Conservation (phyloP, 1,140 invertebrate species). For the Zaprionus vittiger region DNA sequence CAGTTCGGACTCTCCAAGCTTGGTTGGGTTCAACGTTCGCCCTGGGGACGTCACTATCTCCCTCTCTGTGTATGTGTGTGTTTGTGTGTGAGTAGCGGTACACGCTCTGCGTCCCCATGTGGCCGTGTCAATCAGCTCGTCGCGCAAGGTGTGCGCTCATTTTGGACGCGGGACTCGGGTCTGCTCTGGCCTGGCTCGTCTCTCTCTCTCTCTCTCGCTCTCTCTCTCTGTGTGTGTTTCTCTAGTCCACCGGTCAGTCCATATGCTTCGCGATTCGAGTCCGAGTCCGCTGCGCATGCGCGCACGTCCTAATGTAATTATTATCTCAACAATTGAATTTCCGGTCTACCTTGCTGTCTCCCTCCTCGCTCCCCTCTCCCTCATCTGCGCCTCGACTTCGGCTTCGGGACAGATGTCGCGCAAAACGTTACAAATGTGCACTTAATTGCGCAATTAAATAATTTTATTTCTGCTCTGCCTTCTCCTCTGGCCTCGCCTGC, state of each 20-base stretch:
- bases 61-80: not conserved
- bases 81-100: slow-evolving; percentile 13
- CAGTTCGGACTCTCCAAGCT: not conserved
- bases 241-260: slow-evolving; percentile 34
- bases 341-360: slow-evolving; percentile 63
- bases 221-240: not conserved
- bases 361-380: slow-evolving; percentile 20
- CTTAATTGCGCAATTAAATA: slow-evolving; percentile 84
- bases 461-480: slow-evolving; percentile 74
- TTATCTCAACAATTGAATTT: slow-evolving; percentile 84
- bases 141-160: slow-evolving; percentile 74
- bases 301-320: slow-evolving; percentile 84
- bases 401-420: slow-evolving; percentile 81
- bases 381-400: slow-evolving; percentile 36
- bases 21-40: slow-evolving; percentile 65
- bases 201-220: not conserved
- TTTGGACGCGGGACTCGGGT: slow-evolving; percentile 27
- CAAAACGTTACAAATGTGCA: slow-evolving; percentile 83
- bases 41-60: slow-evolving; percentile 24
- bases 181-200: slow-evolving; percentile 1
- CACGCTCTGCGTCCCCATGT: slow-evolving; percentile 64
- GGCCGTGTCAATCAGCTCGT: slow-evolving; percentile 81
- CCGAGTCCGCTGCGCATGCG: slow-evolving; percentile 65
- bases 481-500: slow-evolving; percentile 13
- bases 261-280: slow-evolving; percentile 35